Evolutionary conservation across 2,113 vertebrate genomes (phyloP), one percentile per base, ranked within the genome.

Genomic region (Lanius ludovicianus): DNA sequence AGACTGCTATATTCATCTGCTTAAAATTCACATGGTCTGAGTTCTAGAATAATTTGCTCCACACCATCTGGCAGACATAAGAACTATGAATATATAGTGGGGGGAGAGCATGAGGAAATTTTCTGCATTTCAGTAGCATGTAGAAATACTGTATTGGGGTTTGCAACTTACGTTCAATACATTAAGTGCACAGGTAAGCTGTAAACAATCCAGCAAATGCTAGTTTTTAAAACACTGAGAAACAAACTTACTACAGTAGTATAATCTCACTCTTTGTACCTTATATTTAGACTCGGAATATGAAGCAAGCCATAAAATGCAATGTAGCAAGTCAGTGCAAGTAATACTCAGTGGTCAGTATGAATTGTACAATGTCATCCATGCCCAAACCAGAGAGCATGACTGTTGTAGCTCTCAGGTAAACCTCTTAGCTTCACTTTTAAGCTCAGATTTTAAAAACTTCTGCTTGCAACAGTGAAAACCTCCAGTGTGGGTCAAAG

Each of bases 11-110:
- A 90, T 91, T 97, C 95, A 97, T 96, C 97, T 97, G 95, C 95
- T 97, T 97, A 97, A 98, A 97, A 98, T 85, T 96, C 98, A 94
- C 91, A 89, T 80, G 88, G 90, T 94, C 93, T 86, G 89, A 96
- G 76, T 90, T 88, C 97, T 93, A 71, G 95, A 97, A 97, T 97
- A 97, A 98, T 97, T 97, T 95, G 87, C 92, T 97, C 78, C 95
- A 91, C 55, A 65, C 97, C 97, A 97, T 97, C 97, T 98, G 97
- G 97, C 90, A 95, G 95, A 87, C 86, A 65, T 90, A 89, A 96
- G 96, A 95, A 89, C 25, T 64, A 84, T 4, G 78, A 83, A 75
- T 92, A 84, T 86, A 41, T 35, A 81, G 68, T 35, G 24, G 44
- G 24, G 57, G 81, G 69, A 91, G 37, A 57, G 77, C 9, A 9